These are phyloP conservation scores for Oreochromis grahami DNA, from an alignment of 2,797 vertebrate genomes.

Conservation along the genomic window DNA sequence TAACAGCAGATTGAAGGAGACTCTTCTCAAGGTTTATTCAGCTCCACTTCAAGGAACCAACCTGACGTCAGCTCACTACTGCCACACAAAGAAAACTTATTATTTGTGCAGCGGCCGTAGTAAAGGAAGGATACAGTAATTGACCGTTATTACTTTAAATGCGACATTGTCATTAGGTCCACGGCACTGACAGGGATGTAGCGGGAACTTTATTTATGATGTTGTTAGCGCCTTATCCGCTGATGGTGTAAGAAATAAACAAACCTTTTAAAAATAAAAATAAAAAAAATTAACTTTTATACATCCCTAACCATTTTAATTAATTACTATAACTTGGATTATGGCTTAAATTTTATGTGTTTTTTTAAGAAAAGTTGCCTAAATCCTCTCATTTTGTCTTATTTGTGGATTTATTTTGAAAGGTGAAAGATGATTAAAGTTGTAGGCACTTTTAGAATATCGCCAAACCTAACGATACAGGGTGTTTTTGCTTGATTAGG, in stretches of 20 bases:
- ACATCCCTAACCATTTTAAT: not conserved
- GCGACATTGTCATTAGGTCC: conserved; percentile 38
- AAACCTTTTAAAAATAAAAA: not conserved
- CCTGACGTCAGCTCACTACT: conserved; percentile 92
- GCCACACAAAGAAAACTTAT: conserved; percentile 87
- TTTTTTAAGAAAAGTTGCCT: not conserved
- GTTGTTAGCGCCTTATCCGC: not conserved
- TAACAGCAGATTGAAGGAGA: conserved; percentile 92
- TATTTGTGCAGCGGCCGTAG: conserved; percentile 75
- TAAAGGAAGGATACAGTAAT: conserved; percentile 37
- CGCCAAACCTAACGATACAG: not conserved
- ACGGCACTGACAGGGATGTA: not conserved
- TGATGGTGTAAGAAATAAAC: conserved; percentile 37
- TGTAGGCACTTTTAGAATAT: not conserved
- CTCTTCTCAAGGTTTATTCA: conserved; percentile 94
- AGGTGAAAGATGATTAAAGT: not conserved
- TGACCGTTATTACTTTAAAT: conserved; percentile 59
- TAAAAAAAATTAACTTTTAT: not conserved
- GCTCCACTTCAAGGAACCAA: conserved; percentile 94
- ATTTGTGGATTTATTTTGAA: not conserved
- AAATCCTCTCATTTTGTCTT: not conserved
- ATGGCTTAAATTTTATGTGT: not conserved
- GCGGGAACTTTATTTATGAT: conserved; percentile 50
- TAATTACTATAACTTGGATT: not conserved
- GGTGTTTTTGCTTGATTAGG: not conserved